Conservation (phyloP, 2,113 vertebrate genomes). For the Apaloderma vittatum region DNA sequence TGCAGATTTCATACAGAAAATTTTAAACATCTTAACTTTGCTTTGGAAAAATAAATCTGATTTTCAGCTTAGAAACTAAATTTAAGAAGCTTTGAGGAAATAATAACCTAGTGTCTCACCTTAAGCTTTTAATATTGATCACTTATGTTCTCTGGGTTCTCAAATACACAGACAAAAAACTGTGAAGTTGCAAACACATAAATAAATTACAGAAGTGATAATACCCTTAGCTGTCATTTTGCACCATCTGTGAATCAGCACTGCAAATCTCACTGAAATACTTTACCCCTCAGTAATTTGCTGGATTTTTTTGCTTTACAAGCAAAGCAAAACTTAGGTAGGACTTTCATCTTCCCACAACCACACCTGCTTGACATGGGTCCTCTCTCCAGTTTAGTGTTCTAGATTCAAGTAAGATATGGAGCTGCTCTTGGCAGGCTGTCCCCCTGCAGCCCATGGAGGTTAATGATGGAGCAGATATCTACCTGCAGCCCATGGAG, state of each 20-base stretch:
- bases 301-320: too few species aligned
- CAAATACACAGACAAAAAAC: not conserved
- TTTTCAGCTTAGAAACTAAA: not conserved
- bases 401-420: not conserved
- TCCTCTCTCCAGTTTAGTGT: not conserved
- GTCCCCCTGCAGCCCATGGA: not conserved
- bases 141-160: not conserved
- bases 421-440: not conserved
- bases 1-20: not conserved
- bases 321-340: not conserved
- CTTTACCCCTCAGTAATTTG: not conserved
- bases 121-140: slow-evolving; percentile 1
- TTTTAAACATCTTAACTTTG: not conserved
- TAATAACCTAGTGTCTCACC: not conserved
- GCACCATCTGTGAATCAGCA: not conserved
- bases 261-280: not conserved
- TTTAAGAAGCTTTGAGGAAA: not conserved
- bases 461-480: not conserved
- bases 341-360: not conserved
- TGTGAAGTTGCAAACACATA: not conserved
- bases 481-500: not conserved
- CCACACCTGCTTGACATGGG: not conserved
- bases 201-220: not conserved
- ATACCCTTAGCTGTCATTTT: not conserved
- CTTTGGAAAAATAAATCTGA: not conserved